These are phyloP conservation scores for Caerostris extrusa DNA, from an alignment of 1,140 invertebrate genomes.

Conservation along the genomic window DNA sequence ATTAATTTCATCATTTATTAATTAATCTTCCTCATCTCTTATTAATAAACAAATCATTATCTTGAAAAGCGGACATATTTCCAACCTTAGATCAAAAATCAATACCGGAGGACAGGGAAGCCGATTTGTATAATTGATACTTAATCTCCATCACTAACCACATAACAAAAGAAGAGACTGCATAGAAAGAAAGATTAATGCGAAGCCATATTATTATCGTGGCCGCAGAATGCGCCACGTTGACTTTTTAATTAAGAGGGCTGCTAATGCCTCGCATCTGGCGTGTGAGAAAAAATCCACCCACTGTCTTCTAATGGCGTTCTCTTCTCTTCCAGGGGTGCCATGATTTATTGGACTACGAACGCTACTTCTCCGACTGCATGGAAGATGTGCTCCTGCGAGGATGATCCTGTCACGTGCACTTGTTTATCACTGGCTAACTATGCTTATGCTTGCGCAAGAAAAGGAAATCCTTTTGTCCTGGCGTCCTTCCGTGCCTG, in stretches of 20 bases:
- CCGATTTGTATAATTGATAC: neutral
- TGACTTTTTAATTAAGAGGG: neutral
- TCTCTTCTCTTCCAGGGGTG: slow-evolving; percentile 85
- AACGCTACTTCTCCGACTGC: slow-evolving; percentile 90
- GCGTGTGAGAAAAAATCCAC: neutral
- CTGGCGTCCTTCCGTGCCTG: slow-evolving; percentile 89
- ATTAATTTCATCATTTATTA: no score
- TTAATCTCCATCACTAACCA: neutral
- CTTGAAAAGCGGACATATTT: no score
- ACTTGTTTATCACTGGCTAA: slow-evolving; percentile 89
- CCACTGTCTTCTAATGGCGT: neutral
- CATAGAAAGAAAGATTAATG: slow-evolving; percentile 16
- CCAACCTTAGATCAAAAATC: neutral
- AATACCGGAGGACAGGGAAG: neutral
- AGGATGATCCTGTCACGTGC: slow-evolving; percentile 81
- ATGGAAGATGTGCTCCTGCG: slow-evolving; percentile 93
- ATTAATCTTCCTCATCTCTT: no score
- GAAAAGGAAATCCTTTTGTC: slow-evolving; percentile 86
- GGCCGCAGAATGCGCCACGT: neutral
- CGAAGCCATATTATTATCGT: neutral
- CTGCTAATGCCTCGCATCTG: slow-evolving; percentile 53
- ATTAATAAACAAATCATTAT: no score
- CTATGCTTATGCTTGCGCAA: slow-evolving; percentile 90
- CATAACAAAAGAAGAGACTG: neutral
- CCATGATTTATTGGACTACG: slow-evolving; percentile 89